Evolutionary conservation across 2,888 invertebrate genomes (phyloP), one percentile per base, ranked within the genome.

Genomic region (Drosophila testacea): DNA sequence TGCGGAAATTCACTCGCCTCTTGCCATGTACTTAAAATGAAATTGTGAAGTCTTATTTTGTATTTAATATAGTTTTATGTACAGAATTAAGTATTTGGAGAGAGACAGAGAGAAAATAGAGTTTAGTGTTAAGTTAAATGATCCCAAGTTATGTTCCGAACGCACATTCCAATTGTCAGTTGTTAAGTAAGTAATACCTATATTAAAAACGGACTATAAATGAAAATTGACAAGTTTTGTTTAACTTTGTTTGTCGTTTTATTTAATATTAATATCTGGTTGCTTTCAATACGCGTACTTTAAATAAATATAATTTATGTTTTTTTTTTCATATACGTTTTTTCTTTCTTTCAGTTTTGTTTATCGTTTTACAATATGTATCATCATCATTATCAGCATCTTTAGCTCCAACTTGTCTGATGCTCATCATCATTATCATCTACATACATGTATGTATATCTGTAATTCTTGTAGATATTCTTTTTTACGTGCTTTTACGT

Each of bases 221-320:
- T 64, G 36, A 76, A 79, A 67, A 4, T 47, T 39, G n/a, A 44
- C 41, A 38, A 13, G 22, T 28, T 47, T 48, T 57, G 46, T 72
- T 80, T 81, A 88, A 88, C 74, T 88, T 80, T 72, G 66, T 83
- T 88, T 79, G 60, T 73, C 68, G 70, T 83, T 84, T 86, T 86
- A 88, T 90, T 90, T 87, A 89, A 89, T 86, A 88, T 89, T 86
- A 86, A 89, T 89, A 88, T 86, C 88, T 86, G 79, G 74, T 85
- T 86, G 85, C 83, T 88, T 86, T 89, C 87, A 89, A 86, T 89
- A 86, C 84, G 84, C 84, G 85, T 85, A 85, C 88, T 76, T 89
- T 86, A 86, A 85, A 85, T 86, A 86, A 86, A 86, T 86, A 86
- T 86, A 86, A 85, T 89, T 87, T 85, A 87, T 77, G 77, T 73